A percentile compares a stretch with the other conserved stretches of the same genome.
phyloP scores from a whole-genome alignment of 2,113 vertebrate species.

The Neogale vison region DNA sequence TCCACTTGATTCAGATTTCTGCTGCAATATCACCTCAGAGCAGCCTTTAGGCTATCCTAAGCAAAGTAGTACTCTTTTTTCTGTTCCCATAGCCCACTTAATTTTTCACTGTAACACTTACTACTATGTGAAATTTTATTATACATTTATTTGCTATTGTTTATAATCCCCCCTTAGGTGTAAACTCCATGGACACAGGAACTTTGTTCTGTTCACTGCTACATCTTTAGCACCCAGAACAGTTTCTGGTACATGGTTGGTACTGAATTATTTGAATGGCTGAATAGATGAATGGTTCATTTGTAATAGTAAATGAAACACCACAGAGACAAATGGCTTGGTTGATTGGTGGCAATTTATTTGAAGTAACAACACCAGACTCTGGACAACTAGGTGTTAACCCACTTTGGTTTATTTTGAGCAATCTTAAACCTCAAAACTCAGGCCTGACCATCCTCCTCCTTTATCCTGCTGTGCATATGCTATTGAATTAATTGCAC shows the following conservation, averaged over 20 bases:
- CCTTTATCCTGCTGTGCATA: constrained; percentile 37
- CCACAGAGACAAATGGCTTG: neutral
- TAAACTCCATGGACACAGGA: neutral
- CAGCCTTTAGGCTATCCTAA: neutral
- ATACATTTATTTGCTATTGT: neutral
- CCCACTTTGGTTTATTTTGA: neutral
- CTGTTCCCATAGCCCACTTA: neutral
- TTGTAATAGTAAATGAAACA: neutral
- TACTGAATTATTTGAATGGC: neutral
- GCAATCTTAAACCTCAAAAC: neutral
- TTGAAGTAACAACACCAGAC: neutral
- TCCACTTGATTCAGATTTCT: neutral
- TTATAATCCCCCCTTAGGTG: neutral
- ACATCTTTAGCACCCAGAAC: neutral
- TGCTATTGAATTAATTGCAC: constrained; percentile 42
- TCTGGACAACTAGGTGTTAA: neutral
- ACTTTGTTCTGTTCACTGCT: neutral
- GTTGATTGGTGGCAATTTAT: constrained; percentile 1
- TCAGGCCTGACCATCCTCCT: neutral
- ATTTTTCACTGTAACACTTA: neutral
- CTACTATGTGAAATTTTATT: neutral
- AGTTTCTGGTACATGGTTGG: neutral
- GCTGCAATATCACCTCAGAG: neutral
- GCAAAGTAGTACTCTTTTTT: neutral
- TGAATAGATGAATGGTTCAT: neutral